Evolutionary conservation across 2,113 vertebrate species (phyloP), one percentile per base, ranked within the genome.

Genomic region (Microcebus tavaratra): DNA sequence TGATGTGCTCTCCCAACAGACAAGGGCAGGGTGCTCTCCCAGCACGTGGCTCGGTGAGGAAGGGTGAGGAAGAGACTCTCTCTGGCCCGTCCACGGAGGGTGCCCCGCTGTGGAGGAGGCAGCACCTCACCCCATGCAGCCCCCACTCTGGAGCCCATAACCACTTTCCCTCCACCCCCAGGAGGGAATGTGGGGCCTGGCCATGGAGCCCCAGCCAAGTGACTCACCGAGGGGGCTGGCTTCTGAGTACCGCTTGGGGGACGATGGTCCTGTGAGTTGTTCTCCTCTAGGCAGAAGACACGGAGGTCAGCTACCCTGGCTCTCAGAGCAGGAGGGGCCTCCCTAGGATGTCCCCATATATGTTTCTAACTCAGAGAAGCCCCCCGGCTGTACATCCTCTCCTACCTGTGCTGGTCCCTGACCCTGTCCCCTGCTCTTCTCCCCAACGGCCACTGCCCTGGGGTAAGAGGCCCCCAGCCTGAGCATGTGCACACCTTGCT

Each of bases 141-240:
- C 25, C 34, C 29, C 0, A 18, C 21, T n/a, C 63, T 18, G 8
- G 23, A 61, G n/a, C 55, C 79, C 67, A 34, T 36, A 14, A 17
- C 8, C 31, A 68, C 55, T 17, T 20, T 31, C 29, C 53, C 21
- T 12, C n/a, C 0, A 14, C 3, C 15, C 11, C 61, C 7, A 0
- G 17, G 57, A 72, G 39, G 63, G 61, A 18, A 59, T 0, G 10
- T 15, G 50, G 31, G 48, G 59, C 65, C 50, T 15, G 53, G 18
- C 31, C 45, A 36, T 8, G 0, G 10, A 78, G 11, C 29, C 20
- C 36, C 8, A 0, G 42, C 59, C n/a, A 3, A 70, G 57, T 95
- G 95, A 98, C 98, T 99, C 98, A 99, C 98, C 97, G 96, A 98
- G 0, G 98, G 93, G 27, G 98, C 97, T 79, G 98, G 84, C 59